Percentiles rank a stretch among this genome's conserved stretches.
Evolutionary conservation across 2,113 vertebrate species (phyloP).

Genomic region (Capra hircus): DNA sequence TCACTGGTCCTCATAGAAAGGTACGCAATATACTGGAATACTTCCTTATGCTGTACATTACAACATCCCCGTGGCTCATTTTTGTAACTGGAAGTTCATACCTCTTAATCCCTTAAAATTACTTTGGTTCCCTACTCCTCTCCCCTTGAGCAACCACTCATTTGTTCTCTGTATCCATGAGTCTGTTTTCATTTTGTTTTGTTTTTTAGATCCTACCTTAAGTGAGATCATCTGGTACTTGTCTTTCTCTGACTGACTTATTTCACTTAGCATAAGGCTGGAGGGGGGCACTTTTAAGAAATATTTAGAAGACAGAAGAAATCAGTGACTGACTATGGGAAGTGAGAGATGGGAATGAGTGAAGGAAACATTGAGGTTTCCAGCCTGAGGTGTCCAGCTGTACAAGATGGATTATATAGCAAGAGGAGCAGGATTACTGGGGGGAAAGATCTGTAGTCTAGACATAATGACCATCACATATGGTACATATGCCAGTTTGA

Average conservation of each 20-base stretch:
- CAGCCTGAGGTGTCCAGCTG: background rate
- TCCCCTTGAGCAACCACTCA: background rate
- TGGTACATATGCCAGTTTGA: background rate
- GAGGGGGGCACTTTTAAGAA: background rate
- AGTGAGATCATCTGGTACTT: background rate
- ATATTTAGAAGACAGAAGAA: background rate
- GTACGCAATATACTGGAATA: background rate
- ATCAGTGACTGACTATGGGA: background rate
- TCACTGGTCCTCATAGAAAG: background rate
- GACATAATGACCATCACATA: background rate
- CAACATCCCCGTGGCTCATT: background rate
- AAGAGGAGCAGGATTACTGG: background rate
- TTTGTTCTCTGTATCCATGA: background rate
- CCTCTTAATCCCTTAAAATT: background rate
- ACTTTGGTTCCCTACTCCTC: background rate
- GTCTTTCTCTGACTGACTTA: background rate
- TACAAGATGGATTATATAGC: background rate
- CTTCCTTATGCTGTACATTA: background rate
- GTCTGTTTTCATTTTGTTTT: background rate
- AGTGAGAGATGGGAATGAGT: background rate
- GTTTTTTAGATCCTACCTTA: background rate
- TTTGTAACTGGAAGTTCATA: background rate
- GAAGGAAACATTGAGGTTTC: background rate
- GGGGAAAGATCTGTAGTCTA: background rate
- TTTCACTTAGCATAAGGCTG: background rate